phyloP scores from a whole-genome alignment of 1,140 invertebrate species.

The Lepidurus couesii region DNA sequence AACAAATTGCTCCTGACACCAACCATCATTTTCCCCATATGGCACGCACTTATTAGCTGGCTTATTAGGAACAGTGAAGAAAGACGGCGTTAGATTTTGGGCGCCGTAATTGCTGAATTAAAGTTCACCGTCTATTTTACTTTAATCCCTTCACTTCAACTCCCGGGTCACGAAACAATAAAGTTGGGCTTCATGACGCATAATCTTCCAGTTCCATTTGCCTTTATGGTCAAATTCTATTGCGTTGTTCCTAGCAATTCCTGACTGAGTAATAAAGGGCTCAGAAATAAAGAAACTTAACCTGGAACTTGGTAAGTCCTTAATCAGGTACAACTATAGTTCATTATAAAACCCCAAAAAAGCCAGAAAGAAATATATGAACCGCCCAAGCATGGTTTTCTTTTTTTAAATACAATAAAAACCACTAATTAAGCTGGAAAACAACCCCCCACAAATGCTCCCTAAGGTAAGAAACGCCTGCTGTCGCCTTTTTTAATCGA shows the following conservation, averaged over 20 bases:
- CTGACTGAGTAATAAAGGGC: background rate
- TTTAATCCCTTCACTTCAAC: background rate
- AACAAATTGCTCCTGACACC: conserved; percentile 19
- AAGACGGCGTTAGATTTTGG: no score
- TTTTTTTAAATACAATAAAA: background rate
- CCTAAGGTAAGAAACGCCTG: conserved; percentile 4
- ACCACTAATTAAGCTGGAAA: no score
- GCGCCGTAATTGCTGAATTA: no score
- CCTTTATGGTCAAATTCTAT: no score
- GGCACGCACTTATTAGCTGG: background rate
- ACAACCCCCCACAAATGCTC: background rate
- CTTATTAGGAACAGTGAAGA: background rate
- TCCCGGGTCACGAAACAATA: background rate
- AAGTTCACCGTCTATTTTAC: background rate
- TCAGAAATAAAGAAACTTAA: background rate
- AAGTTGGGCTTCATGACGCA: background rate
- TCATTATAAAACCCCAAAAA: no score
- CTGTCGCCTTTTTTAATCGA: conserved; percentile 1
- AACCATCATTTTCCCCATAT: conserved; percentile 1
- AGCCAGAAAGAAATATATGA: no score
- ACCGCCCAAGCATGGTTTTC: no score
- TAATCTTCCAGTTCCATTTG: no score
- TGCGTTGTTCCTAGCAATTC: background rate
- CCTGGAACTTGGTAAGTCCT: background rate
- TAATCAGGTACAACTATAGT: background rate